Conservation (phyloP, 2,888 invertebrate genomes). For the Parapristionchus giblindavisi region DNA sequence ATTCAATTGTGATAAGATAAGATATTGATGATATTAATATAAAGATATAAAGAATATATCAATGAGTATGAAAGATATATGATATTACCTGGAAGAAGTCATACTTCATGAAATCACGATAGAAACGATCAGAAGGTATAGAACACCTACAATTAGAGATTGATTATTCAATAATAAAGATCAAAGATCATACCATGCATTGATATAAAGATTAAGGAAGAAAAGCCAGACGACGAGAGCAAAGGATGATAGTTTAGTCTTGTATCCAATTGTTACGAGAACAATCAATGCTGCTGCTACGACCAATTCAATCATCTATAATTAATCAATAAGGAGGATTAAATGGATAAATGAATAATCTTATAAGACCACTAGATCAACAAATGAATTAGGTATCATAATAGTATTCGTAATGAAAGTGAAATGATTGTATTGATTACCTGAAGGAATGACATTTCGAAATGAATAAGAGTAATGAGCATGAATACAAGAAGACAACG, state of each 20-base stretch:
- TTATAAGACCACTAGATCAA: too few species aligned
- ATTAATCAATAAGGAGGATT: slow-evolving; percentile 10
- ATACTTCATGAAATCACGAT: slow-evolving; percentile 98
- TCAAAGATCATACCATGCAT: slow-evolving; percentile 90
- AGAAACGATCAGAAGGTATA: slow-evolving; percentile 90
- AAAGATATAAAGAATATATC: too few species aligned
- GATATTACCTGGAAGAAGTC: slow-evolving; percentile 84
- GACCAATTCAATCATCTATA: slow-evolving; percentile 79
- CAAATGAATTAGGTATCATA: too few species aligned
- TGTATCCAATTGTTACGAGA: slow-evolving; percentile 94
- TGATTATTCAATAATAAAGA: neutral
- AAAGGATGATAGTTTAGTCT: slow-evolving; percentile 95
- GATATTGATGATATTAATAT: too few species aligned
- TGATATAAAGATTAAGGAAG: slow-evolving; percentile 92
- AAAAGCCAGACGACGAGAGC: slow-evolving; percentile 86
- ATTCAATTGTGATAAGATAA: neutral
- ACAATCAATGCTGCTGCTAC: slow-evolving; percentile 91
- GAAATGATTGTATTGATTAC: too few species aligned
- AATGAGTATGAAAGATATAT: too few species aligned
- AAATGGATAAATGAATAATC: neutral
- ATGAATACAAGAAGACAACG: slow-evolving; percentile 95
- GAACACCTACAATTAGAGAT: slow-evolving; percentile 78
- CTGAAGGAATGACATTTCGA: slow-evolving; percentile 87
- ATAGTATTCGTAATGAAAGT: too few species aligned
- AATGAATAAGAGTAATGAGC: slow-evolving; percentile 94